A percentile compares a stretch with the other conserved stretches of the same genome.
Evolutionary conservation across 2,888 invertebrate genomes (phyloP).

Genomic region (Phyllotreta cruciferae): DNA sequence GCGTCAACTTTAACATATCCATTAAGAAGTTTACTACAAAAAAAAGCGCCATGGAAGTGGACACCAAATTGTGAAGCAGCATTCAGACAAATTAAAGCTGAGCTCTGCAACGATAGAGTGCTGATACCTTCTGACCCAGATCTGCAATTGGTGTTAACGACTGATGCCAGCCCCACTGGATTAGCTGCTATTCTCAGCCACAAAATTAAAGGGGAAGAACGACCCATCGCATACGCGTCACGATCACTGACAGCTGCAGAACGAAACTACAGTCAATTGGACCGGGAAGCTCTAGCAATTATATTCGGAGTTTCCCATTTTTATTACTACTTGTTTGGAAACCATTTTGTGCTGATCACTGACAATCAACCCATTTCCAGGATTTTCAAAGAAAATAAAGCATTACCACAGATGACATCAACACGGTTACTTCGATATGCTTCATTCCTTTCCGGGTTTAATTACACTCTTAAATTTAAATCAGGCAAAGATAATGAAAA

Average conservation of each 20-base stretch:
- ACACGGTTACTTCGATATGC: background rate
- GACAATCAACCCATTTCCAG: slow-evolving; percentile 1
- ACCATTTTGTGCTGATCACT: slow-evolving; percentile 4
- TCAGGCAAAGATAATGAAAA: background rate
- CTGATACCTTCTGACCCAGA: slow-evolving; percentile 17
- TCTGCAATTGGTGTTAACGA: slow-evolving; percentile 21
- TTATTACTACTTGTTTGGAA: slow-evolving; percentile 1
- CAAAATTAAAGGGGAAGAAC: background rate
- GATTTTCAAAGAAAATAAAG: background rate
- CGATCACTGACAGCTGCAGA: too few relatives aligned
- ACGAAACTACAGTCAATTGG: background rate
- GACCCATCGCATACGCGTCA: background rate
- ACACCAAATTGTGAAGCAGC: slow-evolving; percentile 10
- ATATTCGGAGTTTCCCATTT: slow-evolving; percentile 1
- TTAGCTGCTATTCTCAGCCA: slow-evolving; percentile 28
- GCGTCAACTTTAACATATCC: slow-evolving; percentile 1
- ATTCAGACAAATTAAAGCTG: slow-evolving; percentile 16
- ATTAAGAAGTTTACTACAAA: slow-evolving; percentile 3
- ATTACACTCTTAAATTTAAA: background rate
- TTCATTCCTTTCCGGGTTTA: background rate
- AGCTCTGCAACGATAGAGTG: slow-evolving; percentile 4
- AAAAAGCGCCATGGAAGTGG: background rate
- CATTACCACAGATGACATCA: slow-evolving; percentile 1
- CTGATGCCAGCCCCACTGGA: slow-evolving; percentile 25
- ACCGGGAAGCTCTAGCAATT: slow-evolving; percentile 4